Evolutionary conservation across 37 sponge, comb jelly and placozoan genomes (phyloP), one percentile per base, ranked within the genome.

Genomic region (Halisarca cf. caerulea): DNA sequence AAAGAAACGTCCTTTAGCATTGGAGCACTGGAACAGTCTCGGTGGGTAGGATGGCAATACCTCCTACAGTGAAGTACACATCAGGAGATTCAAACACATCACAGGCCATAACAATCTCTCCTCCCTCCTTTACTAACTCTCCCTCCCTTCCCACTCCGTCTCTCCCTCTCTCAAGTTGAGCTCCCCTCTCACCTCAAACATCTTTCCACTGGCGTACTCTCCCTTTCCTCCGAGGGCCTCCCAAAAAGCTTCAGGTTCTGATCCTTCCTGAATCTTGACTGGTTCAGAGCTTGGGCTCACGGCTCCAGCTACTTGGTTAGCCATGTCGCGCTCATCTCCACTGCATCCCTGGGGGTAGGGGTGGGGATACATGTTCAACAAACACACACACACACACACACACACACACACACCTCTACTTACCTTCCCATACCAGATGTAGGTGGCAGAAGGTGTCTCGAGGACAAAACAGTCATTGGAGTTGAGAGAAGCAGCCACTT

Each of bases 401-500:
- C n/a, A n/a, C n/a, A n/a, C n/a, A n/a, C n/a, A n/a, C n/a, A n/a
- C n/a, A n/a, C n/a, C n/a, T n/a, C n/a, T n/a, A 59, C 90, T 89
- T 42, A 93, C 94, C 95, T 98, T 98, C 41, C 98, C 98, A 86
- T 93, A 95, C 98, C 98, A 98, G 78, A 98, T 87, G 89, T 91
- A 98, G 32, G 94, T 98, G 36, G 39, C 79, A 2, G 42, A 35
- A 15, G 92, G 94, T 23, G 94, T 89, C 84, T 96, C 92, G 28
- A 95, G 84, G 36, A 98, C 94, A 79, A 95, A 98, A 60, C 91
- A 91, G 68, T 98, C 98, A 37, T 95, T 93, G 89, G 95, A 91
- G 79, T 96, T 96, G 45, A 96, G 95, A 34, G 89, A 86, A 2
- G 92, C 32, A 11, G 96, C 96, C 58, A 57, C 66, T 83, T 96